Conservation (phyloP, 2,113 vertebrate species). For the Toxotes chatareus region DNA sequence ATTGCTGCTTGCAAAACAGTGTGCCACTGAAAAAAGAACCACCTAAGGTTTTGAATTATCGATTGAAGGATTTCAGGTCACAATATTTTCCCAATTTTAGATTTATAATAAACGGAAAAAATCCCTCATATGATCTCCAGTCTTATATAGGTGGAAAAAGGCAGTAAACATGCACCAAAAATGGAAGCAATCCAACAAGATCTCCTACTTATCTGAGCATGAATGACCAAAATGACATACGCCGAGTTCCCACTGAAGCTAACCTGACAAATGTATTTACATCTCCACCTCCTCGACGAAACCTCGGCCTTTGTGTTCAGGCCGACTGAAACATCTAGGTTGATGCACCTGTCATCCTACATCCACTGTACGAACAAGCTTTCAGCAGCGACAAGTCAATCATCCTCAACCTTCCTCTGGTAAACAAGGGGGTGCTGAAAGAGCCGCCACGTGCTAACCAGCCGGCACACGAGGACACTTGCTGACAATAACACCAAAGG, state of each 20-base stretch:
- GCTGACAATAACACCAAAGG: conserved; percentile 56
- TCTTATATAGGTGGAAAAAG: conserved; percentile 25
- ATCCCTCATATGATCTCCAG: conserved; percentile 23
- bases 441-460: conserved; percentile 71
- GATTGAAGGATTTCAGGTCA: conserved; percentile 42
- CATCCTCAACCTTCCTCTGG: conserved; percentile 57
- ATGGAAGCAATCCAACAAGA: conserved; percentile 49
- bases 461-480: conserved; percentile 56
- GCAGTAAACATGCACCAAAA: conserved; percentile 31
- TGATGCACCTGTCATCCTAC: conserved; percentile 59
- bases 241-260: conserved; percentile 36
- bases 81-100: not conserved
- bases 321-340: conserved; percentile 51
- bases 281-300: conserved; percentile 39
- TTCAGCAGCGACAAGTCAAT: conserved; percentile 73
- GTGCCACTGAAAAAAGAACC: not conserved
- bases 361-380: conserved; percentile 66
- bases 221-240: conserved; percentile 61
- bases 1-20: not conserved
- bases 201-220: conserved; percentile 50
- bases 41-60: conserved; percentile 1
- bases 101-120: conserved; percentile 15
- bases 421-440: conserved; percentile 64
- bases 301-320: conserved; percentile 55
- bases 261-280: conserved; percentile 61